These are phyloP conservation scores for Auanema freiburgensis DNA, from an alignment of 2,888 invertebrate species.

Conservation along the genomic window DNA sequence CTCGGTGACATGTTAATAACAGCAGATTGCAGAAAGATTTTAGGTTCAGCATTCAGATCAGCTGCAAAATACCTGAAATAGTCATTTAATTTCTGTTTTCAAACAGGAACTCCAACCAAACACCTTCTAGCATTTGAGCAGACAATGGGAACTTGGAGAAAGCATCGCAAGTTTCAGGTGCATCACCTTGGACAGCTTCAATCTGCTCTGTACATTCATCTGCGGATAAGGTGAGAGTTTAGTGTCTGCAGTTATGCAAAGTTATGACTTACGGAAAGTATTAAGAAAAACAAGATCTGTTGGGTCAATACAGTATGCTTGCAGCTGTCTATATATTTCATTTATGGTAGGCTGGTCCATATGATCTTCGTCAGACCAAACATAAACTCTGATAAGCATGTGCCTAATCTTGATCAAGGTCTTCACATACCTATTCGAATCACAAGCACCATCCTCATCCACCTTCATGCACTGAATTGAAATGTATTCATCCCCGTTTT, in stretches of 20 bases:
- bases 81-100: neutral
- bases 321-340: constrained; percentile 44
- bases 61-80: constrained; percentile 40
- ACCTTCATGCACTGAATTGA: constrained; percentile 42
- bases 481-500: constrained; percentile 52
- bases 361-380: constrained; percentile 54
- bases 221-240: constrained; percentile 22
- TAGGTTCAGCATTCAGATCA: constrained; percentile 45
- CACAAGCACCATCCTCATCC: constrained; percentile 50
- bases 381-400: constrained; percentile 37
- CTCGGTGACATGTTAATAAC: constrained; percentile 38
- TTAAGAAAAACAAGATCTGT: constrained; percentile 51
- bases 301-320: constrained; percentile 50
- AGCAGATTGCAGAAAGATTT: constrained; percentile 44
- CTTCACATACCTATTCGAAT: constrained; percentile 26
- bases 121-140: constrained; percentile 37
- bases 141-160: constrained; percentile 33
- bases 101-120: too few relatives aligned
- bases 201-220: constrained; percentile 32
- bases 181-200: neutral
- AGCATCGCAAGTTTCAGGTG: neutral
- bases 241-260: neutral
- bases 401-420: neutral
- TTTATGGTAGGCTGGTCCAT: constrained; percentile 53
- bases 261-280: constrained; percentile 41